phyloP scores from a whole-genome alignment of 1,140 invertebrate species.

The Chymomyza costata region DNA sequence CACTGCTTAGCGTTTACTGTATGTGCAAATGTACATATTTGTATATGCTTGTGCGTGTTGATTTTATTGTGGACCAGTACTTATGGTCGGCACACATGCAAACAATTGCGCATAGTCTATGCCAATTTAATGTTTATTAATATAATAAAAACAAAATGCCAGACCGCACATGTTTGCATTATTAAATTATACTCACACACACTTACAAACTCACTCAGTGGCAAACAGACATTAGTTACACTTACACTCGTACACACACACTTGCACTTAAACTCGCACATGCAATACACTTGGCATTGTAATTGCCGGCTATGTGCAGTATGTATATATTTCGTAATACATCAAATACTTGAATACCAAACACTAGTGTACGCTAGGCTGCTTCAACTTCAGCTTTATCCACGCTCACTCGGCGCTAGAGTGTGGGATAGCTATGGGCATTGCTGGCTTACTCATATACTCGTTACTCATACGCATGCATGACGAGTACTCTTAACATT shows the following conservation, averaged over 20 bases:
- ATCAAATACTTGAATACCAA: slow-evolving; percentile 59
- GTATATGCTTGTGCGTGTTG: slow-evolving; percentile 5
- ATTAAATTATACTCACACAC: slow-evolving; percentile 43
- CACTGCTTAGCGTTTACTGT: slow-evolving; percentile 3
- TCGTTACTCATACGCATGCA: slow-evolving; percentile 68
- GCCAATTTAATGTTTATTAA: slow-evolving; percentile 57
- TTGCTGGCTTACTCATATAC: slow-evolving; percentile 19
- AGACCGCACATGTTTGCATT: slow-evolving; percentile 42
- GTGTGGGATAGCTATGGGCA: too few relatives aligned
- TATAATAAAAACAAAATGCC: slow-evolving; percentile 47
- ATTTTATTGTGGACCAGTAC: too few relatives aligned
- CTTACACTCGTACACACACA: not conserved
- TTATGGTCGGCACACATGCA: slow-evolving; percentile 28
- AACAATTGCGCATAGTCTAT: slow-evolving; percentile 23
- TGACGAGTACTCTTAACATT: slow-evolving; percentile 60
- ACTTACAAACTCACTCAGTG: too few relatives aligned
- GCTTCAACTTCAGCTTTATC: slow-evolving; percentile 5
- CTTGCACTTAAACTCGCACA: slow-evolving; percentile 12
- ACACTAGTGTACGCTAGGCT: slow-evolving; percentile 40
- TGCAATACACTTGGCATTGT: slow-evolving; percentile 53
- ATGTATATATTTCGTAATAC: slow-evolving; percentile 68
- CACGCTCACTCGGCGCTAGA: slow-evolving; percentile 14
- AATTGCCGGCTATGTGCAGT: slow-evolving; percentile 56
- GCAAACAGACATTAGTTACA: slow-evolving; percentile 6
- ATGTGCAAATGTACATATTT: not conserved